These are phyloP conservation scores for Lymantria monacha DNA, from an alignment of 2,888 invertebrate genomes.

Conservation along the genomic window DNA sequence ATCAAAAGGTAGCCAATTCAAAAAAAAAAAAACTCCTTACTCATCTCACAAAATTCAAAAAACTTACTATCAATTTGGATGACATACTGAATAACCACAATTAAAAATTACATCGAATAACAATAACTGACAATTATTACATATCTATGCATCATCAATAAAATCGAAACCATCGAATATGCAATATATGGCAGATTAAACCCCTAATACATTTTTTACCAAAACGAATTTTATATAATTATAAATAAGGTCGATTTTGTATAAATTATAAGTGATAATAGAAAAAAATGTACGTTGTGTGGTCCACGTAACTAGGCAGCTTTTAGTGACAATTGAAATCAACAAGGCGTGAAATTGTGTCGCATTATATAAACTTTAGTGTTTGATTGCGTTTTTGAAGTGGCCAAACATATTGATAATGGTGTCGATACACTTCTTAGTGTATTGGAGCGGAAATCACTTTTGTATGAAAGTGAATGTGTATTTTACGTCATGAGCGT, in stretches of 20 bases:
- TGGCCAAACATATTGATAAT: constrained; percentile 50
- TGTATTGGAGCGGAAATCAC: constrained; percentile 42
- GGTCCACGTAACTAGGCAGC: constrained; percentile 69
- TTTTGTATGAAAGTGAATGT: constrained; percentile 13
- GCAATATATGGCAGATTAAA: constrained; percentile 17
- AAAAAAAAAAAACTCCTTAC: not conserved
- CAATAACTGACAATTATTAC: constrained; percentile 14
- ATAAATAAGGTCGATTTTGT: not conserved
- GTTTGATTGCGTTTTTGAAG: constrained; percentile 49
- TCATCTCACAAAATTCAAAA: not conserved
- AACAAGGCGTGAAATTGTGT: constrained; percentile 76
- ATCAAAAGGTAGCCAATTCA: not conserved
- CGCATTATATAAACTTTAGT: constrained; percentile 48
- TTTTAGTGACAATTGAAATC: constrained; percentile 50
- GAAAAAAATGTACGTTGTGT: constrained; percentile 49
- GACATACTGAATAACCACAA: constrained; percentile 20
- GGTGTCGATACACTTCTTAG: constrained; percentile 53
- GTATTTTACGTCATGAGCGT: not conserved
- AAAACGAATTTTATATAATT: not conserved
- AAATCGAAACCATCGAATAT: constrained; percentile 38
- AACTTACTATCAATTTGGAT: constrained; percentile 12
- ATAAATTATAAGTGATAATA: not conserved
- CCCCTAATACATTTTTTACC: not conserved
- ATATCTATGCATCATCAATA: constrained; percentile 33
- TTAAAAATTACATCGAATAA: constrained; percentile 5